Evolutionary conservation across 1,140 invertebrate species (phyloP).

Genomic region (Triops longicaudatus): DNA sequence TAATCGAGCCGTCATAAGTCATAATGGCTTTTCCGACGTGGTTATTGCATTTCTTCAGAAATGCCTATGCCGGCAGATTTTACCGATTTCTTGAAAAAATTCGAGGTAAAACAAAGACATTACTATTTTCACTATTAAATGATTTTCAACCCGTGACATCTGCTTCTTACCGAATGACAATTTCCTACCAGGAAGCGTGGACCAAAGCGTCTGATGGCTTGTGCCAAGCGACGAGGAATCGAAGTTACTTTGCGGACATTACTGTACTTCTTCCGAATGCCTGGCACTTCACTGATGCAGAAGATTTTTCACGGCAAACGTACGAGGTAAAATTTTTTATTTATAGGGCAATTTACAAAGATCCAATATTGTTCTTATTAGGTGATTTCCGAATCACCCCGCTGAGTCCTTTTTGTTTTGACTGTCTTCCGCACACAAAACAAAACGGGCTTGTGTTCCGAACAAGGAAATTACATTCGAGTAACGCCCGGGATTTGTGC

Average conservation of each 20-base stretch:
- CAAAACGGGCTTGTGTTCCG: conserved; percentile 36
- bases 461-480: conserved; percentile 36
- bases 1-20: background rate
- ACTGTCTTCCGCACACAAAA: conserved; percentile 35
- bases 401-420: conserved; percentile 28
- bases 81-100: background rate
- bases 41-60: conserved; percentile 26
- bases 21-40: conserved; percentile 24
- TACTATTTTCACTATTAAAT: no score
- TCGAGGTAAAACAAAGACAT: background rate
- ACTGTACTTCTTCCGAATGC: background rate
- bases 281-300: background rate
- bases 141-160: no score
- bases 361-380: background rate
- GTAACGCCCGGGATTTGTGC: conserved; percentile 36
- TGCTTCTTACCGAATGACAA: background rate
- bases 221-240: background rate
- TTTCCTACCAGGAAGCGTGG: background rate
- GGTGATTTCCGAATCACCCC: conserved; percentile 20
- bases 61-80: background rate
- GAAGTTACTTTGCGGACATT: conserved; percentile 16
- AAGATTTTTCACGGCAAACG: conserved; percentile 18
- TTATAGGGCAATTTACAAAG: no score
- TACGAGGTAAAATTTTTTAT: background rate
- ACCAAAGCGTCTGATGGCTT: background rate